These are phyloP conservation scores for Catostylus mosaicus DNA, from an alignment of 30 jellyfish, hydroid and myxozoan species.

Conservation along the genomic window DNA sequence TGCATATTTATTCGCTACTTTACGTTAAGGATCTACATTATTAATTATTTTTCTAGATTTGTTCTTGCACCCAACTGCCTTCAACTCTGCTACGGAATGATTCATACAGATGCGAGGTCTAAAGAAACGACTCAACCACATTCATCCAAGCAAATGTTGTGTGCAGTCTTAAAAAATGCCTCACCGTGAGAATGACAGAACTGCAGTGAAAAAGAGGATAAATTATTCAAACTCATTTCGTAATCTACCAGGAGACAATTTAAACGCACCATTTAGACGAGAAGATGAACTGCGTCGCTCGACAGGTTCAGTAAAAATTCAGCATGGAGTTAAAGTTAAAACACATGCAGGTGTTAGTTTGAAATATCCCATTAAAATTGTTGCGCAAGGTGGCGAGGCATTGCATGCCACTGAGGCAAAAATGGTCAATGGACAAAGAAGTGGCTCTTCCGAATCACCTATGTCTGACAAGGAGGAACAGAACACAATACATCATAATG, in stretches of 20 bases:
- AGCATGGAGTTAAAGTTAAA: slow-evolving; percentile 12
- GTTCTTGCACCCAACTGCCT: no score
- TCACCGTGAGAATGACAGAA: no score
- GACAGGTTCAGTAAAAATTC: slow-evolving; percentile 84
- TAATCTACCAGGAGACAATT: slow-evolving; percentile 15
- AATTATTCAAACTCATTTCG: slow-evolving; percentile 78
- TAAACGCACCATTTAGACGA: slow-evolving; percentile 65
- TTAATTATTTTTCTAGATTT: no score
- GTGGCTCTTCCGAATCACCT: slow-evolving; percentile 44
- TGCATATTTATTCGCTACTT: no score
- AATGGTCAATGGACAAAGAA: slow-evolving; percentile 49
- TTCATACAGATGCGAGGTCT: no score
- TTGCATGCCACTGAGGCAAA: slow-evolving; percentile 33
- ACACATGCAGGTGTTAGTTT: slow-evolving; percentile 19
- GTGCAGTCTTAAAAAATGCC: no score
- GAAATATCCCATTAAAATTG: slow-evolving; percentile 8
- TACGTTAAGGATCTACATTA: no score
- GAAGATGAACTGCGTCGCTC: slow-evolving; percentile 84
- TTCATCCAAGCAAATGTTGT: no score
- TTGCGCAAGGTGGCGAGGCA: slow-evolving; percentile 1
- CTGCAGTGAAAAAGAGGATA: slow-evolving; percentile 24
- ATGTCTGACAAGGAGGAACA: slow-evolving; percentile 55
- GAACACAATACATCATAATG: slow-evolving; percentile 42
- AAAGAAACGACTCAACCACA: no score
- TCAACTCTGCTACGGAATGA: no score